phyloP scores from a whole-genome alignment of 1,140 invertebrate genomes.

The Ceratosolen solmsi region DNA sequence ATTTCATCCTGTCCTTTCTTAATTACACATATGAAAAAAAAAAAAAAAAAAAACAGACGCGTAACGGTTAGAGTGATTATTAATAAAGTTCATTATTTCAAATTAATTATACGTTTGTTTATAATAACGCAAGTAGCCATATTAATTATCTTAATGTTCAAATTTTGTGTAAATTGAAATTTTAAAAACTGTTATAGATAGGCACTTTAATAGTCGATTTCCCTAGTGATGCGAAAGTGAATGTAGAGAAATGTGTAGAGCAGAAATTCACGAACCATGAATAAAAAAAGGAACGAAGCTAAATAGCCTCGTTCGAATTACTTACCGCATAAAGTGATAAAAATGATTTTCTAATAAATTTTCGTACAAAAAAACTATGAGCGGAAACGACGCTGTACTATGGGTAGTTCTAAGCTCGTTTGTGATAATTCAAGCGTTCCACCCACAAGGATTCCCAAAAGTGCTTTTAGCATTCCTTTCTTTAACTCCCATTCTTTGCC shows the following conservation, averaged over 20 bases:
- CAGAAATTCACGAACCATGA: not conserved
- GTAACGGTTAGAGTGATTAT: not conserved
- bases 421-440: conserved; percentile 33
- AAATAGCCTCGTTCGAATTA: not conserved
- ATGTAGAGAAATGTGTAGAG: not conserved
- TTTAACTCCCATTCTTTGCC: conserved; percentile 2
- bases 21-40: not conserved
- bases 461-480: conserved; percentile 7
- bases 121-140: no score
- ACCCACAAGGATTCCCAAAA: conserved; percentile 5
- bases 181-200: no score
- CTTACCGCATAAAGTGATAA: not conserved
- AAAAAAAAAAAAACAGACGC: no score
- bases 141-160: no score
- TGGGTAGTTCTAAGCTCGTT: conserved; percentile 31
- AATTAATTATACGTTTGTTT: no score
- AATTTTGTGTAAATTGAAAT: no score
- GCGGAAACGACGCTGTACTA: not conserved
- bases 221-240: not conserved
- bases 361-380: not conserved
- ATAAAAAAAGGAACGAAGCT: not conserved
- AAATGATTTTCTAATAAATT: conserved; percentile 16
- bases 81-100: no score
- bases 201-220: not conserved
- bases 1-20: not conserved